Evolutionary conservation across 2,888 invertebrate genomes (phyloP), one percentile per base, ranked within the genome.

Genomic region (Acrobasis repandana): DNA sequence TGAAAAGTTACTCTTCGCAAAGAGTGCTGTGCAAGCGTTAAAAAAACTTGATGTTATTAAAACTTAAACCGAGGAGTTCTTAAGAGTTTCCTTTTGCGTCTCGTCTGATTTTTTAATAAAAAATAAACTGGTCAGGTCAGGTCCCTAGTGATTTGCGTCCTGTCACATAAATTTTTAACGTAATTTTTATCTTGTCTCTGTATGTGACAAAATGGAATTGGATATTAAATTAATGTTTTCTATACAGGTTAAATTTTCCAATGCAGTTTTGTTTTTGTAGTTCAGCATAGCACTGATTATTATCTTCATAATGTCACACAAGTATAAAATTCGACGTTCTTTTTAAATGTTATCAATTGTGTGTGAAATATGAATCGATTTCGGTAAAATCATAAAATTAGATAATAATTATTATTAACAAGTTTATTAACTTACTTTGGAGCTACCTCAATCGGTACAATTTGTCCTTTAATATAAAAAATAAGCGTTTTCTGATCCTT

Each of bases 41-140:
- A 38, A 60, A 60, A 65, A 67, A 65, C 64, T 63, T 63, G 64
- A 67, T 68, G 62, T 64, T 66, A 70, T 67, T 67, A 68, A 66
- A 70, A 70, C 66, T 70, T 68, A 63, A 38, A 61, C 61, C 48
- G 52, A 50, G 61, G 15, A 52, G 52, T 52, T 52, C 59, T 61
- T 18, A 62, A 57, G 56, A 48, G 36, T 52, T 36, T 36, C 16
- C 36, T 52, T 52, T 52, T 15, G 51, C 28, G 9, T 52, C 11
- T 36, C 15, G 9, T 11, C 36, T 18, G 34, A 52, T 52, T 16
- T 9, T 20, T 28, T 28, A 28, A 28, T 36, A 52, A 34, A 36
- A 52, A 52, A 52, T 16, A 36, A 34, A 15, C 34, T 16, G 36
- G 48, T 18, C n/a, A 56, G 56, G 56, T 56, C 56, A 43, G 38